These are phyloP conservation scores for Micropoecilia bifurca DNA, from an alignment of 2,797 vertebrate genomes.

Conservation along the genomic window DNA sequence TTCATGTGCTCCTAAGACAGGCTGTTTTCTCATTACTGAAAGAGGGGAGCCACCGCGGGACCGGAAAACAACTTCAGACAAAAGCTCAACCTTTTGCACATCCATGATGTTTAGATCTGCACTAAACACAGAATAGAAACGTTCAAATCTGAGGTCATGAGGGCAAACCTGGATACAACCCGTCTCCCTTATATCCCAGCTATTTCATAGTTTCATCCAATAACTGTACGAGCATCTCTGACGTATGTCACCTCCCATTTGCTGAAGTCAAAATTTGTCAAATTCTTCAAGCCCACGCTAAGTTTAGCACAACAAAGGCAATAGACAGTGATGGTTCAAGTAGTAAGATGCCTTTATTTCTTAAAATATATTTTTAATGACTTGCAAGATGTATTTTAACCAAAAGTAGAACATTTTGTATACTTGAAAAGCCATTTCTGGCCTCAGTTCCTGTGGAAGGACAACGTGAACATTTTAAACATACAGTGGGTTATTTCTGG, in stretches of 20 bases:
- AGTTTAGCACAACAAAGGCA: neutral
- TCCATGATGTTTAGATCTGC: slow-evolving; percentile 8
- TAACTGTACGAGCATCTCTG: neutral
- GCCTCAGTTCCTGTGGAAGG: slow-evolving; percentile 23
- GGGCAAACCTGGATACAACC: neutral
- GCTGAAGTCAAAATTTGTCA: neutral
- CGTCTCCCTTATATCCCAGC: neutral
- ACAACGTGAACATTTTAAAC: slow-evolving; percentile 15
- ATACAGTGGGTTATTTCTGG: slow-evolving; percentile 47
- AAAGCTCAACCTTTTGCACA: slow-evolving; percentile 3
- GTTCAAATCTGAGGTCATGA: slow-evolving; percentile 3
- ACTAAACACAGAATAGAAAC: neutral
- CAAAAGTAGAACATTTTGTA: slow-evolving; percentile 32
- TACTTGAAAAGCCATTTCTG: slow-evolving; percentile 25
- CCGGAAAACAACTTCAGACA: slow-evolving; percentile 36
- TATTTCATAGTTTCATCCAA: neutral
- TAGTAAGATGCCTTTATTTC: neutral
- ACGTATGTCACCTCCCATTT: neutral
- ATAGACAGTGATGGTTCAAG: neutral
- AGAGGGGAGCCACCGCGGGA: slow-evolving; percentile 30
- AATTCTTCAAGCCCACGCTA: neutral
- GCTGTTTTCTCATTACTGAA: slow-evolving; percentile 62
- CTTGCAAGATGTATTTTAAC: neutral
- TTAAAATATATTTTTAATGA: neutral
- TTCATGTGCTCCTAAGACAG: slow-evolving; percentile 46